Evolutionary conservation across 2,113 vertebrate species (phyloP).

Genomic region (Anhinga rufa): DNA sequence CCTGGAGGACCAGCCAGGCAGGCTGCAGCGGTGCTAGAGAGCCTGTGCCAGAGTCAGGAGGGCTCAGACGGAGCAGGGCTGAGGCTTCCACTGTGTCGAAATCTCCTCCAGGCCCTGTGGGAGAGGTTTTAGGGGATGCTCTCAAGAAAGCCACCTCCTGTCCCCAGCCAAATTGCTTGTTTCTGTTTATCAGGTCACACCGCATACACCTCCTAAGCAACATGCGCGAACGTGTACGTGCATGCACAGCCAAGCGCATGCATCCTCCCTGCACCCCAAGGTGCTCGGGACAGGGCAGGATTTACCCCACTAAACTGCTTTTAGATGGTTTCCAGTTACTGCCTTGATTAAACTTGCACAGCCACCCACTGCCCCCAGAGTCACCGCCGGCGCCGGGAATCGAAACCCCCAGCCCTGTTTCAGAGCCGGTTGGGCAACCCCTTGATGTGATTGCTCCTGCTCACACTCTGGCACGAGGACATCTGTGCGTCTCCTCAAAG

Average conservation of each 20-base stretch:
- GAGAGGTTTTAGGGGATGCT: neutral
- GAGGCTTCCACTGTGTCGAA: neutral
- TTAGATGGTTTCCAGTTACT: neutral
- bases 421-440: neutral
- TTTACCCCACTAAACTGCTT: neutral
- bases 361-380: neutral
- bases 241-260: neutral
- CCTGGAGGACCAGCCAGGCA: conserved; percentile 54
- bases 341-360: neutral
- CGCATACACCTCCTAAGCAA: neutral
- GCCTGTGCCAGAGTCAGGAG: conserved; percentile 1
- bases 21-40: conserved; percentile 8
- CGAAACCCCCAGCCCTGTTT: neutral
- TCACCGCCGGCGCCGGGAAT: neutral
- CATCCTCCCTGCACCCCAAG: neutral
- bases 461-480: neutral
- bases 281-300: neutral
- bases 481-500: too few species aligned
- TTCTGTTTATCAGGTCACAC: neutral
- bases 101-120: neutral
- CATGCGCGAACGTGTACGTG: neutral
- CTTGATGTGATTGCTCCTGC: neutral
- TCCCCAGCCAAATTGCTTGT: neutral
- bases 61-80: neutral
- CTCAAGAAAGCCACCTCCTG: neutral